These are phyloP conservation scores for Apeltes quadracus DNA, from an alignment of 2,113 vertebrate genomes.

Conservation along the genomic window DNA sequence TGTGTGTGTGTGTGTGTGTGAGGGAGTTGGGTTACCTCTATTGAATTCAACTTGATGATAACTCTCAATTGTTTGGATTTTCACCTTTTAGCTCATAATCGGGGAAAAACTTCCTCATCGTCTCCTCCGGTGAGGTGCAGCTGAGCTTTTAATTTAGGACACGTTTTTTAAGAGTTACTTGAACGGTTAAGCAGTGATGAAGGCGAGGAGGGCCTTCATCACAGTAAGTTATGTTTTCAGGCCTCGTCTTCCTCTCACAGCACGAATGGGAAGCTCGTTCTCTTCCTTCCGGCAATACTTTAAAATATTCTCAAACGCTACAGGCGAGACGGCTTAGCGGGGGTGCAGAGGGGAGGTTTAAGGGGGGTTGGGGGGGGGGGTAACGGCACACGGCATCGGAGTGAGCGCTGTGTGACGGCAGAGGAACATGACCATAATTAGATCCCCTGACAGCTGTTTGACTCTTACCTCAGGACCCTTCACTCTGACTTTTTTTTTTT, in stretches of 20 bases:
- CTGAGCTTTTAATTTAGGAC: slow-evolving; percentile 31
- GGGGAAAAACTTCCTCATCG: neutral
- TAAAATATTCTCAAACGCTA: slow-evolving; percentile 76
- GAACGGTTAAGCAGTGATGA: slow-evolving; percentile 32
- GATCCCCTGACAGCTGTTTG: slow-evolving; percentile 66
- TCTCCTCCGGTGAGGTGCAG: slow-evolving; percentile 14
- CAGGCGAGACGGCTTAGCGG: slow-evolving; percentile 62
- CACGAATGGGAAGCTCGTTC: slow-evolving; percentile 54
- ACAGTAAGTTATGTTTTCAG: slow-evolving; percentile 37
- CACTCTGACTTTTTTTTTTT: slow-evolving; percentile 34
- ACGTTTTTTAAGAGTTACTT: slow-evolving; percentile 32
- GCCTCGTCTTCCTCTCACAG: slow-evolving; percentile 49
- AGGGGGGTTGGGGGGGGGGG: neutral
- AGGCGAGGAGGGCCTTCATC: slow-evolving; percentile 31
- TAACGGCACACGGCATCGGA: slow-evolving; percentile 38
- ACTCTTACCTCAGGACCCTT: slow-evolving; percentile 47
- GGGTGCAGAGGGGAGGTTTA: slow-evolving; percentile 37
- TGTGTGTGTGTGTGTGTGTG: too few species aligned
- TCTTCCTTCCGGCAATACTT: slow-evolving; percentile 66
- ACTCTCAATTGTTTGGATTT: neutral
- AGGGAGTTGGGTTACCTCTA: neutral
- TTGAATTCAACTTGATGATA: neutral
- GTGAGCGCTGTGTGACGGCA: slow-evolving; percentile 24
- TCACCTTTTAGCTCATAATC: neutral
- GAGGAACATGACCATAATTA: slow-evolving; percentile 64